These are phyloP conservation scores for Bubalus kerabau DNA, from an alignment of 2,113 vertebrate species.

Conservation along the genomic window DNA sequence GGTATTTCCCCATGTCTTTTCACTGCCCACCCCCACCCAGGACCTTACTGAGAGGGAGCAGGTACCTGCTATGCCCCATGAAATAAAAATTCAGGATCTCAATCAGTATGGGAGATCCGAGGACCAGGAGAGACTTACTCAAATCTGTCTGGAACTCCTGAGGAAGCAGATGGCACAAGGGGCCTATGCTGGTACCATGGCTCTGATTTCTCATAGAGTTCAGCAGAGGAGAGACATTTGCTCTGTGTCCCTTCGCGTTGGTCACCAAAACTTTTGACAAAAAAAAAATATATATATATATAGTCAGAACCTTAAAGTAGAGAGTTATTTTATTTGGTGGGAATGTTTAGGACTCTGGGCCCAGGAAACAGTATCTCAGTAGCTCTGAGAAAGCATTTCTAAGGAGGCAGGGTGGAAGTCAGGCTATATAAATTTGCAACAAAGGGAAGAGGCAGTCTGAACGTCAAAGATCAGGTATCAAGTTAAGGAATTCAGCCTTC, in stretches of 20 bases:
- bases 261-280: background rate
- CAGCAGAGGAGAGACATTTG: background rate
- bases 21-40: background rate
- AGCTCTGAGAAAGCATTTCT: background rate
- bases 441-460: background rate
- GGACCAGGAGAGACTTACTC: background rate
- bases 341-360: background rate
- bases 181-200: background rate
- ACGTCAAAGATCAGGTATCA: background rate
- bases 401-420: background rate
- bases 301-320: background rate
- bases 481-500: background rate
- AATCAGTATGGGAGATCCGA: background rate
- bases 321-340: background rate
- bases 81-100: background rate
- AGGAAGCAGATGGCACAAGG: background rate
- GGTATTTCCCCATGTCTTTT: fast-evolving
- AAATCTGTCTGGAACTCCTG: background rate
- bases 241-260: background rate
- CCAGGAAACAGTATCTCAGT: background rate
- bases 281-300: background rate
- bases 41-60: background rate
- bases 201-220: background rate
- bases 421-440: background rate
- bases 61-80: background rate